Evolutionary conservation across 2,888 invertebrate genomes (phyloP), one percentile per base, ranked within the genome.

Genomic region (Cerceris rybyensis): DNA sequence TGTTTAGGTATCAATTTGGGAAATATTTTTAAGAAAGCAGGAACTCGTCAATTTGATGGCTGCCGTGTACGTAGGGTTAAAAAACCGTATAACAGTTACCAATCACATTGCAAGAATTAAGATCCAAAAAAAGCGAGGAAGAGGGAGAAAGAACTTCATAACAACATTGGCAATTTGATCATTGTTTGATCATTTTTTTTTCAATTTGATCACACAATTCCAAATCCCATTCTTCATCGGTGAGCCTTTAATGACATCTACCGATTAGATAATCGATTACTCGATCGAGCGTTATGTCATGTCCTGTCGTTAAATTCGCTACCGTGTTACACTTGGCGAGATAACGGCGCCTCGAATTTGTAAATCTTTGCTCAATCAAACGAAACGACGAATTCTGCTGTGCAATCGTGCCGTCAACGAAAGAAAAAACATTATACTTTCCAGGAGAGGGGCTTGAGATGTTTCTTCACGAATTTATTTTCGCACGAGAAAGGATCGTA

Each of bases 231-330:
- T 43, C 70, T 59, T n/a, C 28, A 14, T 43, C 28, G 8, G 50
- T 11, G 42, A 49, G 6, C 68, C 66, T 58, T 17, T 63, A 49
- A 55, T 28, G 65, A 43, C 63, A 70, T 50, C 50, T 58, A 65
- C 67, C 67, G 79, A 84, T 88, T 87, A 80, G 79, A 88, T 84
- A 86, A 87, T 83, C 83, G 78, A 83, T 76, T 78, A 80, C 75
- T 70, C 49, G 75, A 55, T 81, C 63, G 50, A 79, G 57, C 52
- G 75, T 88, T 88, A 80, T 83, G 78, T 85, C 83, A 87, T 17
- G 71, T 81, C 71, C 67, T 69, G 75, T 73, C 49, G 28, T 73
- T 43, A 65, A 60, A 52, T 64, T 42, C 41, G 11, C 58, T 28
- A 42, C 9, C 67, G 43, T 72, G 73, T 58, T 71, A 64, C 39